A percentile compares a stretch with the other conserved stretches of the same genome.
These are phyloP conservation scores for Cephalopterus ornatus DNA, from an alignment of 2,113 vertebrate genomes.

Conservation along the genomic window DNA sequence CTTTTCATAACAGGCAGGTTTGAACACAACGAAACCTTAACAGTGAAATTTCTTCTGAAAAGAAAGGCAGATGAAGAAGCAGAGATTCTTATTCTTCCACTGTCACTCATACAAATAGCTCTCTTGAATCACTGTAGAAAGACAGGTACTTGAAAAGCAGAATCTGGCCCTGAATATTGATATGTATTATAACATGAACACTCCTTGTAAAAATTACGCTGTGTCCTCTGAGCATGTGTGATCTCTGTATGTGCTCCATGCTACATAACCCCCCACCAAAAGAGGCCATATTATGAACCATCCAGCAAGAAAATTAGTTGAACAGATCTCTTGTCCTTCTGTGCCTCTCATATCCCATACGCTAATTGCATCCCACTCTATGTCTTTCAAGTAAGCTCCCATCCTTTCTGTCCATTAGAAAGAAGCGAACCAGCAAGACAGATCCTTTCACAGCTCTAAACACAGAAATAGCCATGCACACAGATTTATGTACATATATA, in stretches of 20 bases:
- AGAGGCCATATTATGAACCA: not conserved
- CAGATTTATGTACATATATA: not conserved
- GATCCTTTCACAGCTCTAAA: not conserved
- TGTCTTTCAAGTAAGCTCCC: not conserved
- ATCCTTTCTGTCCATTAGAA: not conserved
- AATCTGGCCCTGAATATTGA: not conserved
- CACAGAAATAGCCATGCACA: not conserved
- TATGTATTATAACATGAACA: not conserved
- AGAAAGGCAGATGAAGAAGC: constrained; percentile 27
- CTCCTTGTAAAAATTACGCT: not conserved
- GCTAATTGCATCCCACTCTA: not conserved
- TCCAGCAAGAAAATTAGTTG: not conserved
- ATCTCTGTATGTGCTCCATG: not conserved
- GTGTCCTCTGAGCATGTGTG: not conserved
- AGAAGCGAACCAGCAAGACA: not conserved
- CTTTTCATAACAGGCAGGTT: constrained; percentile 25
- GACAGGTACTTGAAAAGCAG: constrained; percentile 1
- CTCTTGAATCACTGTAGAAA: not conserved
- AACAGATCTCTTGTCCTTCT: not conserved
- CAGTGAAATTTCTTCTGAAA: not conserved
- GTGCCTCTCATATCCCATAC: not conserved
- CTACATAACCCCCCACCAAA: not conserved
- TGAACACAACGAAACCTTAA: constrained; percentile 28
- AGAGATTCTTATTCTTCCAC: not conserved
- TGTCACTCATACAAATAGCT: constrained; percentile 15